A percentile compares a stretch with the other conserved stretches of the same genome.
phyloP scores from a whole-genome alignment of 2,888 invertebrate genomes.

The Incurvaria masculella region DNA sequence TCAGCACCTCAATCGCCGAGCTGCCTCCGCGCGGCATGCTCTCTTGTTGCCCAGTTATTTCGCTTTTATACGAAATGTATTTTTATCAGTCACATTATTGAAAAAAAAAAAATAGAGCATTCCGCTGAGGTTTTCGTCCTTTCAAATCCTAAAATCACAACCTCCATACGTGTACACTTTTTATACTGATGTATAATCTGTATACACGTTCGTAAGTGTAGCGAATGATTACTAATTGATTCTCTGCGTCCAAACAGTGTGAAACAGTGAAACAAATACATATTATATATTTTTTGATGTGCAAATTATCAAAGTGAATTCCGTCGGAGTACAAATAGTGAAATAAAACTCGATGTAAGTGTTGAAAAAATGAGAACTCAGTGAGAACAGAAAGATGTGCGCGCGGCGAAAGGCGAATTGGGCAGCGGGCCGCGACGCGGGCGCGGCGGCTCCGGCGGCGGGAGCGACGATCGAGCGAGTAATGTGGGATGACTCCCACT shows the following conservation, averaged over 20 bases:
- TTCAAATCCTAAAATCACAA: background rate
- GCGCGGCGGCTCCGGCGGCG: background rate
- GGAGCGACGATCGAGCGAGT: conserved; percentile 33
- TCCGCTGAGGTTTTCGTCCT: background rate
- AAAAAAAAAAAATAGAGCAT: background rate
- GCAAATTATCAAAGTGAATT: conserved; percentile 34
- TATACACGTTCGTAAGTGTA: background rate
- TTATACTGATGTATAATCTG: background rate
- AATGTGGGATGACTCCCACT: conserved; percentile 57
- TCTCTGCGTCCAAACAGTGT: conserved; percentile 15
- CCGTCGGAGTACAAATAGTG: conserved; percentile 42
- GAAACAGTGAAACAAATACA: conserved; percentile 42
- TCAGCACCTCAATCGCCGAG: conserved; percentile 46
- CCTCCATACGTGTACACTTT: background rate
- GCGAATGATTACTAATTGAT: background rate
- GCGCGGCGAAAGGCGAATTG: no score
- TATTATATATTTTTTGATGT: conserved; percentile 47
- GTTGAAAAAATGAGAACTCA: no score
- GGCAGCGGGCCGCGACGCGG: no score
- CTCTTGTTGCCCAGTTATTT: background rate
- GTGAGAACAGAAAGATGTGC: no score
- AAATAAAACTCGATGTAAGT: background rate
- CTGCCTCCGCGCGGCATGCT: conserved; percentile 37
- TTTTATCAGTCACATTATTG: background rate
- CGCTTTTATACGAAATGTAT: no score